phyloP scores from a whole-genome alignment of 1,140 invertebrate genomes.

The Brachionus paranguensis region DNA sequence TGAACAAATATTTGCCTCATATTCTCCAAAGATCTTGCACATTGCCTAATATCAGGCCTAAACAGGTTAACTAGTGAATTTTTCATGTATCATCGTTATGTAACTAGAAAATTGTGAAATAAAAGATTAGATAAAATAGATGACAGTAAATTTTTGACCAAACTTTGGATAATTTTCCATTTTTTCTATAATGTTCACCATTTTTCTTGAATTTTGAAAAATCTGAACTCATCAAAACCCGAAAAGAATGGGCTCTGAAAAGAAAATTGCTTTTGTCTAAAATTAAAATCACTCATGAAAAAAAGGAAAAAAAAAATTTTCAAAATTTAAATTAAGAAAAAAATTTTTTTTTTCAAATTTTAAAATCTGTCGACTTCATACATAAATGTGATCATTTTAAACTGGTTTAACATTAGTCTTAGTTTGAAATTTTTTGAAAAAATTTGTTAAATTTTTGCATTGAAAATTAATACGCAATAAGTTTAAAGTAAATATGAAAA shows the following conservation, averaged over 20 bases:
- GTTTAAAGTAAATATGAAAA: neutral
- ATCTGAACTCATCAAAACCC: neutral
- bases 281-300: neutral
- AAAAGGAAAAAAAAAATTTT: neutral
- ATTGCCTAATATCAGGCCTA: neutral
- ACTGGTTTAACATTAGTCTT: neutral
- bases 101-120: neutral
- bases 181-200: neutral
- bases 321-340: neutral
- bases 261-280: neutral
- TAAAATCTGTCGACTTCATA: neutral
- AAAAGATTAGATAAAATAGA: neutral
- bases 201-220: neutral
- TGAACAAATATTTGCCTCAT: neutral
- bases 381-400: neutral
- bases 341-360: too few species aligned
- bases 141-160: neutral
- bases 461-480: slow-evolving; percentile 11
- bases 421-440: neutral
- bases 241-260: neutral
- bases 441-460: neutral
- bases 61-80: neutral
- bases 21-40: neutral
- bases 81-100: neutral
- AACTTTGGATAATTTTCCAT: neutral